phyloP scores from a whole-genome alignment of 1,140 invertebrate species.

The Macrotrachela quadricornifera region DNA sequence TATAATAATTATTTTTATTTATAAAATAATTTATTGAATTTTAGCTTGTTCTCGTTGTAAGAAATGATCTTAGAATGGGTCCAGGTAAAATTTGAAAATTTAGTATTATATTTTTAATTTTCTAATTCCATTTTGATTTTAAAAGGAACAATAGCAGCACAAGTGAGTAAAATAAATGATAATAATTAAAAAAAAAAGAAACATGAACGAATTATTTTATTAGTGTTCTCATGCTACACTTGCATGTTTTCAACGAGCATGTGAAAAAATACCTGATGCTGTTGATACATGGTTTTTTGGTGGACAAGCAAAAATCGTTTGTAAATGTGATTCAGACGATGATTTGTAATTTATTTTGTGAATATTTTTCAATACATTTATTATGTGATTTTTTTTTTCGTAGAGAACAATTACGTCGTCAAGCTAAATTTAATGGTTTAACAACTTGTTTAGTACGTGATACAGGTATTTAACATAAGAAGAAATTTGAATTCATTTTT shows the following conservation, averaged over 20 bases:
- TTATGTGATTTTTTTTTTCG: neutral
- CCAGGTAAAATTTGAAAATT: constrained; percentile 29
- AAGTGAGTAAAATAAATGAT: constrained; percentile 17
- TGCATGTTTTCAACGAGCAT: constrained; percentile 36
- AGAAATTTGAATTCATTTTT: no score
- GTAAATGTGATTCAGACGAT: constrained; percentile 4
- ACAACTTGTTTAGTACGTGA: neutral
- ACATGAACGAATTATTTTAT: neutral
- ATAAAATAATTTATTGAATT: no score
- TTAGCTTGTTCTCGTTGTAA: constrained; percentile 51
- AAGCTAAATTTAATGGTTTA: constrained; percentile 2
- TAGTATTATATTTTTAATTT: no score
- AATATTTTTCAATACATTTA: neutral
- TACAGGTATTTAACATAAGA: neutral
- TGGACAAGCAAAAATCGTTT: constrained; percentile 5
- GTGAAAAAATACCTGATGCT: constrained; percentile 15
- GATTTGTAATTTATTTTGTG: neutral
- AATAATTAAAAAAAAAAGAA: neutral
- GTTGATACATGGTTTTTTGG: neutral
- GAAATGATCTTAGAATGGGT: constrained; percentile 72
- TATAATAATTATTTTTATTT: no score
- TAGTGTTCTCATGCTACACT: constrained; percentile 64
- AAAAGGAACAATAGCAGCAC: constrained; percentile 60
- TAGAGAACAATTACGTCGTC: constrained; percentile 2
- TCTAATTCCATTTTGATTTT: no score